Evolutionary conservation across 2,888 invertebrate genomes (phyloP), one percentile per base, ranked within the genome.

Genomic region (Drosophila robusta): DNA sequence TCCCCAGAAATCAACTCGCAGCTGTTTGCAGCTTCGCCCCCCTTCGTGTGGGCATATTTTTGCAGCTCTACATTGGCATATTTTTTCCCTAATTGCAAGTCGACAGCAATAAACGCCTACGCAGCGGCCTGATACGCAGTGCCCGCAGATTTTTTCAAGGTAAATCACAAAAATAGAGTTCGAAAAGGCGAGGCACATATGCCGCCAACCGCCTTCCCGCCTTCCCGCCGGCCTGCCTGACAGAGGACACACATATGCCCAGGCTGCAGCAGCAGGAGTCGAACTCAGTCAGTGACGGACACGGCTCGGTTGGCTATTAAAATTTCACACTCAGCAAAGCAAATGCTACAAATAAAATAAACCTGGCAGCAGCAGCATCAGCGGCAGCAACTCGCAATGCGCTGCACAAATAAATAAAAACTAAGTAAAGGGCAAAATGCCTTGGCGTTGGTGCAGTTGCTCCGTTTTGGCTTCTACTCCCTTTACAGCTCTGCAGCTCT

Each of bases 261-360:
- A 42, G 51, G 46, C 54, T 14, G 26, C 68, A 60, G 16, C 70
- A 75, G 75, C 74, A 68, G 78, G 73, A 78, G 71, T 75, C 67
- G 54, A 47, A 67, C 42, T 44, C 32, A 39, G 36, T 52, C 65
- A 63, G 57, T 73, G 78, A 79, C 70, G 86, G 89, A 84, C 85
- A 89, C 78, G 85, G 81, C 84, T 89, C 89, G 86, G 85, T 80
- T 84, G 85, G 88, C 89, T 86, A 89, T 86, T 89, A 89, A 86
- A 86, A 87, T 89, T 89, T 89, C 89, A 89, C 89, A 86, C 85
- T 85, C 87, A 77, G 83, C 83, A 84, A 84, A 76, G 80, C 83
- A 74, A 88, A 88, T 83, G 84, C 84, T 80, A 89, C 84, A 88
- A 88, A 84, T 87, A 84, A 88, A 86, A 83, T 83, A 77, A 88